phyloP scores from a whole-genome alignment of 37 sponge, comb jelly and placozoan species.

The Geodia barretti region DNA sequence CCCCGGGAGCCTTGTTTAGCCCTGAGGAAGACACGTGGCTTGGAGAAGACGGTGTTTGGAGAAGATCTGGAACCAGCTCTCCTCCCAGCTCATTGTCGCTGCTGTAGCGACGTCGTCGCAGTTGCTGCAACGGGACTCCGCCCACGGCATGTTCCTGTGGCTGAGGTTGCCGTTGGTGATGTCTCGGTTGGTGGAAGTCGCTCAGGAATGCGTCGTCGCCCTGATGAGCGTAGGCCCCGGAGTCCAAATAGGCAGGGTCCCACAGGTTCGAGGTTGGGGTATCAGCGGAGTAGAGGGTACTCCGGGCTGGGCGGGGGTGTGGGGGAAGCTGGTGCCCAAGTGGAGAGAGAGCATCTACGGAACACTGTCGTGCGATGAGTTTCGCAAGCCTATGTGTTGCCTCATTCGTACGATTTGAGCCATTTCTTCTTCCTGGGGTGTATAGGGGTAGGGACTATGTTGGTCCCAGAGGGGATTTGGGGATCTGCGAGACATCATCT shows the following conservation, averaged over 20 bases:
- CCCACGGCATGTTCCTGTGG: background rate
- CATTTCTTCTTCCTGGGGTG: background rate
- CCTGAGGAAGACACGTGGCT: background rate
- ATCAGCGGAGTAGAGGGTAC: background rate
- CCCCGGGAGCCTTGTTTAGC: conserved; percentile 31
- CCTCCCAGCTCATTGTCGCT: conserved; percentile 21
- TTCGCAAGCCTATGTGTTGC: too few species aligned
- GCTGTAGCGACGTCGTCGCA: conserved; percentile 1
- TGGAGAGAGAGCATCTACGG: conserved; percentile 29
- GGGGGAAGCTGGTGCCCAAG: too few species aligned
- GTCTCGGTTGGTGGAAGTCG: background rate
- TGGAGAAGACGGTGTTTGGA: background rate
- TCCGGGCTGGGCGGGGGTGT: background rate
- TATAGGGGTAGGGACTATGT: background rate
- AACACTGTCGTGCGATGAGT: too few species aligned
- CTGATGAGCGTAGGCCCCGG: background rate
- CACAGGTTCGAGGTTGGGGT: background rate
- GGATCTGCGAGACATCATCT: too few species aligned
- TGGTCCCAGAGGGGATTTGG: background rate
- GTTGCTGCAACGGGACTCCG: background rate
- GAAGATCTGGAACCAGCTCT: conserved; percentile 1
- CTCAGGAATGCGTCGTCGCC: conserved; percentile 11
- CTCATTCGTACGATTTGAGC: too few species aligned
- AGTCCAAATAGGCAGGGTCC: too few species aligned
- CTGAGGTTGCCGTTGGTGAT: background rate